Base-by-base conservation (phyloP, 2,888 invertebrate genomes). In the Pachycephus smyrnensis region DNA sequence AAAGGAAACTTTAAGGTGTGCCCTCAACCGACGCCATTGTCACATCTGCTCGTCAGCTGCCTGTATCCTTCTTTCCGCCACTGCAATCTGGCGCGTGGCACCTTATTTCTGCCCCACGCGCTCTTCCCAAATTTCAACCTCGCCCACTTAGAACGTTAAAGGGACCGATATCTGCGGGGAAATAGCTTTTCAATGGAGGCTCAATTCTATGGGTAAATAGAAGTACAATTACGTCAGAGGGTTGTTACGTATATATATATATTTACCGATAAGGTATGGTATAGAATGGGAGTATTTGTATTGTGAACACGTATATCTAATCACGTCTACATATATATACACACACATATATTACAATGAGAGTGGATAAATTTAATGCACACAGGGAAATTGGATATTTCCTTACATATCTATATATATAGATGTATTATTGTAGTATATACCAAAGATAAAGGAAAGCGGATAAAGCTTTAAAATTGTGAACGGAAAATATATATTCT, bases 11-110 rank as follows among this genome's bases (percentile, higher is more conserved):
- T 23, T 55, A 55, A 55, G 55, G 55, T 55, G 55, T 55, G 55
- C 55, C 33, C 15, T 9, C 71, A 33, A 77, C 68, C 77, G 75
- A 77, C 77, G 77, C 77, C 77, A 77, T 75, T 77, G 77, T 68
- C 69, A 37, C 77, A 77, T 77, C 77, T 77, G 77, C 77, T 68
- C 77, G 77, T 77, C 77, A 77, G 77, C 77, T 77, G 77, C 73
- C 74, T 68, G 55, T 55, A 55, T 74, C 36, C 74, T 68, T 77
- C 31, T 32, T 40, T 73, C 69, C 68, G 73, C 71, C 73, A 73
- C 73, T 76, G 76, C 68, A 75, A 75, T 77, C 69, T 69, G 77
- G 77, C 77, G 77, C 77, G 77, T 77, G 77, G 77, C 77, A 77
- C 55, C 55, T 55, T 55, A 55, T 23, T 55, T 55, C 55, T 55